These are phyloP conservation scores for Pionites leucogaster DNA, from an alignment of 2,113 vertebrate genomes.

Conservation along the genomic window DNA sequence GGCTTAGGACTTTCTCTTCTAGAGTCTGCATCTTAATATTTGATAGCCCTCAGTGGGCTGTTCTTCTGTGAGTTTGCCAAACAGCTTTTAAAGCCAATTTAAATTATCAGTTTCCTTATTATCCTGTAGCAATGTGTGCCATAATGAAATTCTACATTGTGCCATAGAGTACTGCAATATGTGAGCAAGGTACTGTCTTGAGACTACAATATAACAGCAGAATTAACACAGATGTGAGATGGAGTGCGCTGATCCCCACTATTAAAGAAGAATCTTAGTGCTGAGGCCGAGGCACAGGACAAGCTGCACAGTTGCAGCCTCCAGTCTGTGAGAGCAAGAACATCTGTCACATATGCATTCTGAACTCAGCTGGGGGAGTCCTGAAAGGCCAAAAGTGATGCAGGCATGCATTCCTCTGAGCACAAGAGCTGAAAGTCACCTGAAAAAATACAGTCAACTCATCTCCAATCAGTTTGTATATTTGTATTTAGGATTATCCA, in stretches of 20 bases:
- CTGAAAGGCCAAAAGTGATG: background rate
- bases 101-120: background rate
- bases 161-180: background rate
- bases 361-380: background rate
- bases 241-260: background rate
- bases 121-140: background rate
- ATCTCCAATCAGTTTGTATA: background rate
- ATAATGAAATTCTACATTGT: background rate
- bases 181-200: background rate
- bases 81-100: background rate
- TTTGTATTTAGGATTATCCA: background rate
- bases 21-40: background rate
- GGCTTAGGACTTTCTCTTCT: background rate
- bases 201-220: background rate
- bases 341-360: background rate
- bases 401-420: fast-evolving
- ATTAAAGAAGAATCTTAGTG: background rate
- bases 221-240: background rate
- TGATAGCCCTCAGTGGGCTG: background rate
- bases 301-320: background rate
- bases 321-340: background rate
- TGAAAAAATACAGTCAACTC: background rate
- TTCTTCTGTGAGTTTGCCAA: background rate
- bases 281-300: background rate
- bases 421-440: background rate